Base-by-base conservation (phyloP, 2,113 vertebrate species). In the Mobula hypostoma region DNA sequence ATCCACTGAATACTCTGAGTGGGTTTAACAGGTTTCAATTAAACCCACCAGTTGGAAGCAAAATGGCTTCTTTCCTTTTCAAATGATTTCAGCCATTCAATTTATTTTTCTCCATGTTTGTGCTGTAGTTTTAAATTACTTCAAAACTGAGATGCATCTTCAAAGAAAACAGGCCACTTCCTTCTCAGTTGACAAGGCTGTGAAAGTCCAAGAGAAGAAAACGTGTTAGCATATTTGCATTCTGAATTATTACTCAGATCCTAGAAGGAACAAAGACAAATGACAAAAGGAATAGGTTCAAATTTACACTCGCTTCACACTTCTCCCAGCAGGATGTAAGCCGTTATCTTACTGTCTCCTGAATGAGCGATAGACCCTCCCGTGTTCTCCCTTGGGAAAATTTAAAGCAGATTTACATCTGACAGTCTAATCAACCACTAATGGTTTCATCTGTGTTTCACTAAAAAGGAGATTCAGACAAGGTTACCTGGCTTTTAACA, bases 381-480 rank as follows among this genome's bases (percentile, higher is more conserved):
- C 21, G 11, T n/a, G 27, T 61, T 87, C 83, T 87, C 83, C 29
- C 56, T 61, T 4, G 83, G 56, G 12, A 63, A n/a, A 87, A 87
- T 87, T 48, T 48, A 48, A 56, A 61, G 24, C 56, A 87, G 83
- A 87, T 87, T 87, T 61, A 61, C 24, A n/a, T 87, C 56, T 87
- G 83, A 87, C 56, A 87, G 83, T 24, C 27, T 87, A 24, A 61
- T 61, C 83, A 63, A 56, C 83, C 56, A 29, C 56, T 87, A 87
- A 87, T 87, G 83, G 83, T 61, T 87, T 87, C 83, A 87, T 61
- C 83, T 87, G 83, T n/a, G 56, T 87, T 87, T 61, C 19, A 61
- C 58, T 61, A 29, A 58, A 63, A 24, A 87, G 21, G 83, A 87
- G 56, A 61, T 85, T 87, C 48, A 87, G 56, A 87, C 83, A 87